Evolutionary conservation across 2,888 invertebrate species (phyloP), one percentile per base, ranked within the genome.

Genomic region (Bibio marci): DNA sequence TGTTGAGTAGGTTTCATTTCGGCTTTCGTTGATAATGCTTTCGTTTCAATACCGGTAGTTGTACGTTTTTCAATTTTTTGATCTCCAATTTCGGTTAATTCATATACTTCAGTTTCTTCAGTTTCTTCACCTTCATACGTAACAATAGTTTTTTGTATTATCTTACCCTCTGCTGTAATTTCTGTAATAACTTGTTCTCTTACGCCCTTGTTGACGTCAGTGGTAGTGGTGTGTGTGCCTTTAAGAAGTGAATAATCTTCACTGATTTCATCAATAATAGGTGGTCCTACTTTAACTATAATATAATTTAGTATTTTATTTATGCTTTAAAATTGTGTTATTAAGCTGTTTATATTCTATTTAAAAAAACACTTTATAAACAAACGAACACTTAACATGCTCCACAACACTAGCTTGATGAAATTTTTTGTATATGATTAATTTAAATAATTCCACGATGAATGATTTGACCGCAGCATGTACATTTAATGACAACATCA

Each of bases 241-340:
- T 19, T 27, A n/a, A n/a, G n/a, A n/a, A n/a, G n/a, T n/a, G n/a
- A n/a, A n/a, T n/a, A n/a, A 39, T 39, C 30, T 34, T 39, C 34
- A 22, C 34, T 34, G 22, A 26, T 28, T 26, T 39, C 39, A 18
- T 34, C 22, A 18, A 38, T 15, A 12, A 27, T 32, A n/a, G n/a
- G n/a, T n/a, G 38, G 33, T 10, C 38, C 38, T 28, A 38, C 32
- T 17, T 32, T 38, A 18, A 30, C 38, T 38, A 32, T n/a, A n/a
- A n/a, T n/a, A n/a, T n/a, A n/a, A n/a, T n/a, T n/a, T n/a, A n/a
- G n/a, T n/a, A n/a, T n/a, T n/a, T n/a, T n/a, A n/a, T n/a, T n/a
- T n/a, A n/a, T n/a, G n/a, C n/a, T n/a, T n/a, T n/a, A n/a, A n/a
- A n/a, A n/a, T n/a, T n/a, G n/a, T n/a, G n/a, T n/a, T 26, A 26